Evolutionary conservation across 1,140 invertebrate genomes (phyloP), one percentile per base, ranked within the genome.

Genomic region (Drosophila funebris): DNA sequence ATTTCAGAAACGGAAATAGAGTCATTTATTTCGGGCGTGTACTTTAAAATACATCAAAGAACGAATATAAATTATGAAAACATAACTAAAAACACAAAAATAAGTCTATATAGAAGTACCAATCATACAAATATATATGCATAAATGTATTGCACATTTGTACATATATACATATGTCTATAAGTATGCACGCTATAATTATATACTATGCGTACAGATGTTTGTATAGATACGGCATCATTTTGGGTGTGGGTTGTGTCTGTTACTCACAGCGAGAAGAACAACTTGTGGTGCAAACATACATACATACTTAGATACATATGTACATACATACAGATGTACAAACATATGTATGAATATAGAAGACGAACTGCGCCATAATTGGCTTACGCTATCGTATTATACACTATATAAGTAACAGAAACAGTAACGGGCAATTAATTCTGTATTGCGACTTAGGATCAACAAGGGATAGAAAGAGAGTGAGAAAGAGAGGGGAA

Each of bases 211-310:
- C 8, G 24, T n/a, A 20, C 24, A 52, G 31, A 58, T 33, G 37
- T 33, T 36, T 33, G 8, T 20, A 60, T 37, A 60, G 8, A 41
- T 57, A 53, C 62, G 24, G 41, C 82, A 81, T 71, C 70, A 52
- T 75, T 62, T 87, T 82, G 74, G 81, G 82, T 85, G 78, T 85
- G 81, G 82, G 81, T 71, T 74, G 81, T 70, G 66, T 54, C 70
- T 69, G 62, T 18, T 56, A 27, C 53, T 56, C 53, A 56, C 62
- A 43, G 46, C 46, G 77, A 52, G 61, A 62, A 74, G 68, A 73
- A 64, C 78, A 81, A 81, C 73, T 81, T 61, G 60, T 83, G 74
- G 63, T 78, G 60, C 72, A 60, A 43, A 66, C 68, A 54, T 63
- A 52, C 57, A 37, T 36, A 36, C 39, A 37, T 16, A 50, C 48